Evolutionary conservation across 2,113 vertebrate species (phyloP).

Genomic region (Urocitellus parryii): DNA sequence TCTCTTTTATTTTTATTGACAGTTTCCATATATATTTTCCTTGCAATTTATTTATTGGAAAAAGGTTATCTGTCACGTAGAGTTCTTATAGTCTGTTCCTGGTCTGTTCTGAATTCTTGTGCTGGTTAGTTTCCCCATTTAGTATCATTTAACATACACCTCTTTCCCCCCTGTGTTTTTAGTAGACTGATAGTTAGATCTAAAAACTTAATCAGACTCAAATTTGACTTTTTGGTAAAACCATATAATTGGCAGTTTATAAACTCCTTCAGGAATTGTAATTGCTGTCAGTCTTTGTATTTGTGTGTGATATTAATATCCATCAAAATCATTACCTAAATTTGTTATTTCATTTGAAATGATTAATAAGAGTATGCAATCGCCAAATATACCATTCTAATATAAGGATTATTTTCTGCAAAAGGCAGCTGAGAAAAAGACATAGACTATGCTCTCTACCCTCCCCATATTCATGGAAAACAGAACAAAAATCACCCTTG

Average conservation of each 20-base stretch:
- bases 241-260: neutral
- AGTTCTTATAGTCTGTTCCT: neutral
- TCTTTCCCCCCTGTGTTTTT: neutral
- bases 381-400: neutral
- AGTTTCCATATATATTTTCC: neutral
- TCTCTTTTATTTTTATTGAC: neutral
- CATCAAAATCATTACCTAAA: neutral
- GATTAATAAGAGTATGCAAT: neutral
- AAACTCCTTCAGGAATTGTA: neutral
- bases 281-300: neutral
- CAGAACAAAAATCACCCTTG: neutral
- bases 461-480: neutral
- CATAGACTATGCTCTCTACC: neutral
- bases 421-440: neutral
- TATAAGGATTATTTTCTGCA: neutral
- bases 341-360: neutral
- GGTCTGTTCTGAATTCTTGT: neutral
- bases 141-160: neutral
- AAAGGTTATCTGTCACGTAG: neutral
- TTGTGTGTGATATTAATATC: neutral
- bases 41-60: neutral
- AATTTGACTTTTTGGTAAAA: neutral
- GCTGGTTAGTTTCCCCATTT: neutral
- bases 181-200: neutral
- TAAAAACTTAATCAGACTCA: slow-evolving; percentile 9